Evolutionary conservation across 2,797 vertebrate species (phyloP).

Genomic region (Onychomys torridus): DNA sequence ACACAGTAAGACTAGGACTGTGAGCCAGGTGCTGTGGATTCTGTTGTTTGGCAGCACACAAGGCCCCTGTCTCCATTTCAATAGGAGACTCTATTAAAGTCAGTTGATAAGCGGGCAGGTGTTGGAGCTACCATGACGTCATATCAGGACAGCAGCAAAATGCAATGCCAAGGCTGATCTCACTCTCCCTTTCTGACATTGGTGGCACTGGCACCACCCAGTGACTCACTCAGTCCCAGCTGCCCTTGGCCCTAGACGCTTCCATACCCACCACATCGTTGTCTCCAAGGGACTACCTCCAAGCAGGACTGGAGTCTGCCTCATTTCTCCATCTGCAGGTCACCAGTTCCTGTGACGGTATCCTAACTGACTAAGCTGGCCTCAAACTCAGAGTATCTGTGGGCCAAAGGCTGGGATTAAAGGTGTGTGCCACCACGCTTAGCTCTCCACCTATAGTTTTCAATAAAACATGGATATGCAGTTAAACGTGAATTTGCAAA

Average conservation of each 20-base stretch:
- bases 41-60: background rate
- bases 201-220: background rate
- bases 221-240: background rate
- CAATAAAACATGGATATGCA: background rate
- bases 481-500: slow-evolving; percentile 40
- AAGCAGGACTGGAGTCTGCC: background rate
- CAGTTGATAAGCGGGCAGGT: background rate
- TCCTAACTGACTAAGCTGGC: background rate
- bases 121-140: background rate
- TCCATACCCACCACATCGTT: background rate
- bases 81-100: background rate
- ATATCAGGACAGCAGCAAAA: background rate
- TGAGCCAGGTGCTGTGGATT: too few relatives aligned
- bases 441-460: background rate
- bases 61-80: background rate
- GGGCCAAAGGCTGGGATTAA: background rate
- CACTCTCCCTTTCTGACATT: background rate
- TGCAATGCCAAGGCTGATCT: background rate
- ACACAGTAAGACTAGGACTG: background rate
- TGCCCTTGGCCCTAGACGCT: background rate
- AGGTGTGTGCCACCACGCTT: background rate
- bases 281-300: background rate
- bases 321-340: background rate
- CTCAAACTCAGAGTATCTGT: background rate
- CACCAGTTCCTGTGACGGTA: background rate